A percentile compares a stretch with the other conserved stretches of the same genome.
Evolutionary conservation across 2,113 vertebrate species (phyloP).

Genomic region (Taxidea taxus): DNA sequence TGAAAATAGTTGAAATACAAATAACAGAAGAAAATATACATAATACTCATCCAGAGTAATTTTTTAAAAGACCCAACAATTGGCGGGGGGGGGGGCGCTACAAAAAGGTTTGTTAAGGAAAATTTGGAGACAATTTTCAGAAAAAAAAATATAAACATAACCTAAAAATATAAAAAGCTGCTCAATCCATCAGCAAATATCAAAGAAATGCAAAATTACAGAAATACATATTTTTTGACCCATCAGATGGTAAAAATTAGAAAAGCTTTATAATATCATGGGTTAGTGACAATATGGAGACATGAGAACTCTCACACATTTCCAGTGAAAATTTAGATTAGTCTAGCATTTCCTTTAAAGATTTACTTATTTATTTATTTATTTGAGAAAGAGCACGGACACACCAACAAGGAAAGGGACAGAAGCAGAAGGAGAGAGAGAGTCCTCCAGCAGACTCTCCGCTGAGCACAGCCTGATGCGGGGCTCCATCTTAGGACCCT

Average conservation of each 20-base stretch:
- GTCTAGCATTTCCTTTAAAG: neutral
- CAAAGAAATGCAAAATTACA: constrained; percentile 1
- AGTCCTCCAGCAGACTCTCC: neutral
- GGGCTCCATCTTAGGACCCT: neutral
- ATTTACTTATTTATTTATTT: neutral
- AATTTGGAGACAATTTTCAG: neutral
- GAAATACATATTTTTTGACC: neutral
- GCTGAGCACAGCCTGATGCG: neutral
- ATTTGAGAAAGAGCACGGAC: neutral
- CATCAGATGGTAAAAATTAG: neutral
- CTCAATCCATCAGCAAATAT: neutral
- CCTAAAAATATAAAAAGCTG: neutral
- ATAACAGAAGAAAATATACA: constrained; percentile 1
- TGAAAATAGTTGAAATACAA: constrained; percentile 1
- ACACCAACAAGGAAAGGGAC: neutral
- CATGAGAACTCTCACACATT: neutral
- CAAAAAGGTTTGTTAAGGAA: neutral
- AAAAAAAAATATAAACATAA: neutral
- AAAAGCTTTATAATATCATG: neutral
- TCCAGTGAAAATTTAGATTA: neutral
- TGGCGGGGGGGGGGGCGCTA: no score
- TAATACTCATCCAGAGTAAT: neutral
- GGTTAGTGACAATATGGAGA: neutral
- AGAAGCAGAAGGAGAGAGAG: neutral
- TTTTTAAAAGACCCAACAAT: neutral